These are phyloP conservation scores for Chloropsis hardwickii DNA, from an alignment of 2,113 vertebrate genomes.

Conservation along the genomic window DNA sequence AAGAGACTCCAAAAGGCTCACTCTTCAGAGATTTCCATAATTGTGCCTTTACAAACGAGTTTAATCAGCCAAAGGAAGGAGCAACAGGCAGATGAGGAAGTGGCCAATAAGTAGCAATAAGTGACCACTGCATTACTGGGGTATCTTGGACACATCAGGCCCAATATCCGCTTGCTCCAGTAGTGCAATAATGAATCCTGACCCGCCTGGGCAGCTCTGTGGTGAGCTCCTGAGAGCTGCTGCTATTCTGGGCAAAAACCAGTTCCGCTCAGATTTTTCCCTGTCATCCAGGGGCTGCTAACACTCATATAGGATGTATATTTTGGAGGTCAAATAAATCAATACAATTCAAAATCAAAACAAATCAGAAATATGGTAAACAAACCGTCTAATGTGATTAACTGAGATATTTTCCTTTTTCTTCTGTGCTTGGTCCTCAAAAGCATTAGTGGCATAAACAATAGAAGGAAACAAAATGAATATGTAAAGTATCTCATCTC, in stretches of 20 bases:
- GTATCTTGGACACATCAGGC: neutral
- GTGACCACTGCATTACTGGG: slow-evolving; percentile 17
- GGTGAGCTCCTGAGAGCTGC: neutral
- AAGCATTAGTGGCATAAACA: neutral
- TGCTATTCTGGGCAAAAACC: neutral
- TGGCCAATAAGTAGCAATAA: slow-evolving; percentile 10
- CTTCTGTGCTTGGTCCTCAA: neutral
- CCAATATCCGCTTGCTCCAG: neutral
- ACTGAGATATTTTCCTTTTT: neutral
- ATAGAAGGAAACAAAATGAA: neutral
- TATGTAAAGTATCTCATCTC: slow-evolving; percentile 43
- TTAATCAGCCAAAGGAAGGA: slow-evolving; percentile 4
- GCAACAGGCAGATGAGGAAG: neutral
- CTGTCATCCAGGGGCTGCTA: neutral
- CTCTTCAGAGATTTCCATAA: slow-evolving; percentile 26
- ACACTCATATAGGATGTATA: neutral
- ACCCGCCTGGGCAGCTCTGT: fast-evolving
- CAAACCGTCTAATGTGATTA: neutral
- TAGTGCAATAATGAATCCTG: neutral
- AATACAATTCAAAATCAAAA: neutral
- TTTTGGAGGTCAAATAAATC: slow-evolving; percentile 45
- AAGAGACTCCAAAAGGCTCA: slow-evolving; percentile 9
- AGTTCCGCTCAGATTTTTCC: neutral
- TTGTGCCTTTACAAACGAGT: neutral
- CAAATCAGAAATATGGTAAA: neutral